phyloP scores from a whole-genome alignment of 1,140 invertebrate species.

The Vanessa tameamea region DNA sequence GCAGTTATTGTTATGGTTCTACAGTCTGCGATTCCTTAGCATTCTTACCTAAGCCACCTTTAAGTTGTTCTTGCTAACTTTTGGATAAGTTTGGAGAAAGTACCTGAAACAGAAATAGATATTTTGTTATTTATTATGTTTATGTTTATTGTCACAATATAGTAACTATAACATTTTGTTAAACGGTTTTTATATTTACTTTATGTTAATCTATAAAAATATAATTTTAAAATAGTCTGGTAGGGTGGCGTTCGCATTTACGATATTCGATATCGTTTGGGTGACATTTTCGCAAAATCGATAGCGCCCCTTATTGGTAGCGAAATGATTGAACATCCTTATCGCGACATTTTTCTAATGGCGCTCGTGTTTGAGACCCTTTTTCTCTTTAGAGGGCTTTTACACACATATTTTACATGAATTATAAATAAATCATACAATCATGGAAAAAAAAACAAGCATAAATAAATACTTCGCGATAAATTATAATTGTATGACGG shows the following conservation, averaged over 20 bases:
- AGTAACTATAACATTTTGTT: too few relatives aligned
- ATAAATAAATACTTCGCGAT: too few relatives aligned
- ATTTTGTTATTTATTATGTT: neutral
- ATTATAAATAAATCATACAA: neutral
- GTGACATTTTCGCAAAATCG: slow-evolving; percentile 77
- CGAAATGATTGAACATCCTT: slow-evolving; percentile 80
- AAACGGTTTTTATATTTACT: neutral
- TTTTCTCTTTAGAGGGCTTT: slow-evolving; percentile 64
- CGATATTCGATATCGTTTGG: slow-evolving; percentile 66
- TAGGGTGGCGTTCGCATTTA: slow-evolving; percentile 49
- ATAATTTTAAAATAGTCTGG: slow-evolving; percentile 37
- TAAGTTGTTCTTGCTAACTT: slow-evolving; percentile 11
- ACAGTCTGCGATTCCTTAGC: slow-evolving; percentile 15
- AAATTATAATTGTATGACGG: too few relatives aligned
- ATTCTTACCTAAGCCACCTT: slow-evolving; percentile 25
- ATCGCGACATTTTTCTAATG: slow-evolving; percentile 80
- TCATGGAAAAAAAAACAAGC: neutral
- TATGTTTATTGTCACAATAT: too few relatives aligned
- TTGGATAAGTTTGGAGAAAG: slow-evolving; percentile 4
- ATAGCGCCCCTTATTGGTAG: slow-evolving; percentile 78
- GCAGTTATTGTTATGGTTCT: slow-evolving; percentile 28
- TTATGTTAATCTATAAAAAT: slow-evolving; percentile 16
- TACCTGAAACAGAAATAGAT: slow-evolving; percentile 38
- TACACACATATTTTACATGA: slow-evolving; percentile 41
- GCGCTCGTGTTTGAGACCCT: slow-evolving; percentile 73